Conservation (phyloP, 2,797 vertebrate species). For the Eremophila alpestris region DNA sequence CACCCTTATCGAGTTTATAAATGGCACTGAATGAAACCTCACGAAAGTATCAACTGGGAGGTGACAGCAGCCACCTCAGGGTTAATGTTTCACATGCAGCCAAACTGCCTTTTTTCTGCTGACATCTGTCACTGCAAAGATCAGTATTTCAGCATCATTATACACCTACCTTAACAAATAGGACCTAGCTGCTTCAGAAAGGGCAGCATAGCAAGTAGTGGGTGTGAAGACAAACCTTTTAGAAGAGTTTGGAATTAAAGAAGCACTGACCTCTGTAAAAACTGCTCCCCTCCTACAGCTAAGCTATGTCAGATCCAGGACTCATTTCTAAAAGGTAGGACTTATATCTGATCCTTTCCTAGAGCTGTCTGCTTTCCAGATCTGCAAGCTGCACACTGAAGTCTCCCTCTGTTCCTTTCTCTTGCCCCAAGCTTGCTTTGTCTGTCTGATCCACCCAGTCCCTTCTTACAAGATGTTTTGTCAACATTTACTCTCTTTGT, state of each 20-base stretch:
- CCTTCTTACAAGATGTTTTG: background rate
- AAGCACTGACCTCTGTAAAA: background rate
- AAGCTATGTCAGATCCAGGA: background rate
- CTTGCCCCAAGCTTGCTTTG: background rate
- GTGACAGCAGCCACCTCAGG: slow-evolving; percentile 30
- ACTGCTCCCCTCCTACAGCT: background rate
- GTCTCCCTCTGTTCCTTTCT: background rate
- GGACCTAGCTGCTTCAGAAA: background rate
- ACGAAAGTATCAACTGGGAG: background rate
- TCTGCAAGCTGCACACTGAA: background rate
- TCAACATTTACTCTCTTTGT: background rate
- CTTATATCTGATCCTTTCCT: background rate
- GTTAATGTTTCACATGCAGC: slow-evolving; percentile 4
- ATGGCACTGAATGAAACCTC: slow-evolving; percentile 40
- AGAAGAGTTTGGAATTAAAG: background rate
- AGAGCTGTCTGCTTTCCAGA: background rate
- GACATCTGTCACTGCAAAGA: background rate
- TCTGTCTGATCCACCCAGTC: background rate
- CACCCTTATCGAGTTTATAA: slow-evolving; percentile 48
- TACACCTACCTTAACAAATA: background rate
- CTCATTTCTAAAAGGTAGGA: background rate
- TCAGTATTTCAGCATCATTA: background rate
- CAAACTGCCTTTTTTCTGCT: background rate
- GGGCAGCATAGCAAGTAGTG: background rate
- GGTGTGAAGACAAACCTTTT: background rate